phyloP scores from a whole-genome alignment of 1,140 invertebrate genomes.

The Bicyclus anynana region DNA sequence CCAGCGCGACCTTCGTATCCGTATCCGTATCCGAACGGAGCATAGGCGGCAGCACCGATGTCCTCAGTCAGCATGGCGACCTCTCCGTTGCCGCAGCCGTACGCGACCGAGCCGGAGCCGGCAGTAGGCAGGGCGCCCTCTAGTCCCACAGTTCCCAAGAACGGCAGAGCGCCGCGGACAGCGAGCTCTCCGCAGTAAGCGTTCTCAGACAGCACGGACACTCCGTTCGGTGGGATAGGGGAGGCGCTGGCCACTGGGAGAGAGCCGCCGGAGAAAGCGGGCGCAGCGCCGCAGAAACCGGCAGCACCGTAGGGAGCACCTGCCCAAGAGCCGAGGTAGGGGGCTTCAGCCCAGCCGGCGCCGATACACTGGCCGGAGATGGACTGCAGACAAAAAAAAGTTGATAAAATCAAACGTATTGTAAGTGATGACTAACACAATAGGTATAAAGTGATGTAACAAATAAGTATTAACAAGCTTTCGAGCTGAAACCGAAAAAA shows the following conservation, averaged over 20 bases:
- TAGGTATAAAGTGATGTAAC: too few relatives aligned
- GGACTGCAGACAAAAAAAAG: constrained; percentile 13
- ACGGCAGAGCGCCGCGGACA: constrained; percentile 1
- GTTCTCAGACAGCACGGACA: constrained; percentile 33
- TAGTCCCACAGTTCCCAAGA: constrained; percentile 11
- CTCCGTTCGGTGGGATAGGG: constrained; percentile 29
- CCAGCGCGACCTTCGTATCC: neutral
- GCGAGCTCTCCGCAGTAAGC: neutral
- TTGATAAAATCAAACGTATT: neutral
- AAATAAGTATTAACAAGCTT: too few relatives aligned
- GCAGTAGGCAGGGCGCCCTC: constrained; percentile 8
- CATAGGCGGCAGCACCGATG: neutral
- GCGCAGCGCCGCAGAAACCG: neutral
- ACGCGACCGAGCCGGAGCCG: constrained; percentile 9
- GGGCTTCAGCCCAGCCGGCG: constrained; percentile 1
- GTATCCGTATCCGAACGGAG: neutral
- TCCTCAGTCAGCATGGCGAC: constrained; percentile 15
- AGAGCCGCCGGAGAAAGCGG: constrained; percentile 24
- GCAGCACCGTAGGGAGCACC: constrained; percentile 5
- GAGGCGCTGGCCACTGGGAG: constrained; percentile 19
- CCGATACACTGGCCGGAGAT: constrained; percentile 20
- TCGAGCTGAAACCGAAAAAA: too few relatives aligned
- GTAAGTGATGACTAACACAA: too few relatives aligned
- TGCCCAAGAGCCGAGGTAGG: neutral
- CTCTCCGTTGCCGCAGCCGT: constrained; percentile 12